Evolutionary conservation across 1,140 invertebrate genomes (phyloP).

Genomic region (Eulimnadia texana): DNA sequence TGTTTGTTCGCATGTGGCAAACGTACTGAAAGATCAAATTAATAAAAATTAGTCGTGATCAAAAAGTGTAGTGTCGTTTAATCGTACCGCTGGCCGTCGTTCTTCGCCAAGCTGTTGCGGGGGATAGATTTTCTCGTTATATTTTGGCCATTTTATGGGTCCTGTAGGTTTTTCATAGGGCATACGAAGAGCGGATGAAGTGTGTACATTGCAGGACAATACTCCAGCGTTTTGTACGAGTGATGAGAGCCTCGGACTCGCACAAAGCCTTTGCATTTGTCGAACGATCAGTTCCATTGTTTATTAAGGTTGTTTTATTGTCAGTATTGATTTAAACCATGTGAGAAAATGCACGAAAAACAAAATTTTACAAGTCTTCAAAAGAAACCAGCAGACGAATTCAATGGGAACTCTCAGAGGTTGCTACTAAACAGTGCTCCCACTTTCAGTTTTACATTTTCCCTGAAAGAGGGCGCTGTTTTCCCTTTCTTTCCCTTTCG

Average conservation of each 20-base stretch:
- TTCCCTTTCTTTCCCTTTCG: too few relatives aligned
- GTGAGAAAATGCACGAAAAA: too few relatives aligned
- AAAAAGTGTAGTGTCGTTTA: constrained; percentile 13
- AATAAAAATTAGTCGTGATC: not conserved
- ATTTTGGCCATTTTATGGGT: constrained; percentile 25
- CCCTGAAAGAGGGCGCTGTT: too few relatives aligned
- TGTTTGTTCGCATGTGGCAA: constrained; percentile 61
- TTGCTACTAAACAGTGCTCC: too few relatives aligned
- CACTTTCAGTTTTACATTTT: too few relatives aligned
- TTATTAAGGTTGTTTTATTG: too few relatives aligned
- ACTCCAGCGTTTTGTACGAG: not conserved
- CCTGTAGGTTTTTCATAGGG: constrained; percentile 23
- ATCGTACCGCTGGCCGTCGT: constrained; percentile 61
- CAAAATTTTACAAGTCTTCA: too few relatives aligned
- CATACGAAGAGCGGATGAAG: constrained; percentile 1
- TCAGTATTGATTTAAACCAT: too few relatives aligned
- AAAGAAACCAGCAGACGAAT: too few relatives aligned
- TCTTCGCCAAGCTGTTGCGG: constrained; percentile 57
- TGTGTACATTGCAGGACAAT: constrained; percentile 1
- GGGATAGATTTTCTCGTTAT: constrained; percentile 63
- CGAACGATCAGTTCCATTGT: not conserved
- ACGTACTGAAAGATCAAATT: constrained; percentile 46
- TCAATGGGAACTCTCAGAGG: too few relatives aligned
- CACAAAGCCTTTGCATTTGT: not conserved
- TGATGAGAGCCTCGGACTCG: not conserved